Evolutionary conservation across 2,113 vertebrate species (phyloP), one percentile per base, ranked within the genome.

Genomic region (Muntiacus reevesi): DNA sequence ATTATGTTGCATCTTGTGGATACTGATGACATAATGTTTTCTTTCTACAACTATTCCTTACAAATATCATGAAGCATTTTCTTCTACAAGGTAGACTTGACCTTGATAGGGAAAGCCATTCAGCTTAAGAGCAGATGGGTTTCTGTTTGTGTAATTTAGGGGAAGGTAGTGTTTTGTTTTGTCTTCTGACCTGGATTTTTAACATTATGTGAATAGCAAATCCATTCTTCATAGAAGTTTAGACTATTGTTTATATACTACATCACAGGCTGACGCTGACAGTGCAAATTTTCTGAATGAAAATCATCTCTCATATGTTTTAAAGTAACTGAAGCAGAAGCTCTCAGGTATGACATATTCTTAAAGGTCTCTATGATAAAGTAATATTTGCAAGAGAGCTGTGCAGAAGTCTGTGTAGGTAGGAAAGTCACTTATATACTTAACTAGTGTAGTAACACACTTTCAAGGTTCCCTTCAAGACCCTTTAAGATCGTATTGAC

Each of bases 401-500:
- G 7, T 15, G 54, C 30, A 62, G 62, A 95, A 94, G 95, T 87
- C 54, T 62, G 2, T 78, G 2, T 27, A 84, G 76, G 25, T 30
- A 57, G 40, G 23, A 78, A 74, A 89, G 55, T 84, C 94, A 96
- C 96, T 98, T 94, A 87, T 74, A 91, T 87, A 64, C 33, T 97
- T 96, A 96, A 93, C 67, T 93, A 79, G 40, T 17, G 7, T 25
- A 87, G 40, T 67, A 90, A 84, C 43, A 97, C 57, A 62, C 87
- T 94, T 94, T 47, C 79, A 93, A 16, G n/a, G n/a, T n/a, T 93
- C 33, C 33, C 21, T 85, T 43, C 40, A 87, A 94, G 83, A 86
- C 33, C 47, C 85, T 97, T 96, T 95, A 98, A 50, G 9, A 79
- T 12, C 83, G 91, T 92, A 52, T 59, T 94, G 94, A 97, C 81